Conservation (phyloP, 2,113 vertebrate genomes). For the Aviceda subcristata region DNA sequence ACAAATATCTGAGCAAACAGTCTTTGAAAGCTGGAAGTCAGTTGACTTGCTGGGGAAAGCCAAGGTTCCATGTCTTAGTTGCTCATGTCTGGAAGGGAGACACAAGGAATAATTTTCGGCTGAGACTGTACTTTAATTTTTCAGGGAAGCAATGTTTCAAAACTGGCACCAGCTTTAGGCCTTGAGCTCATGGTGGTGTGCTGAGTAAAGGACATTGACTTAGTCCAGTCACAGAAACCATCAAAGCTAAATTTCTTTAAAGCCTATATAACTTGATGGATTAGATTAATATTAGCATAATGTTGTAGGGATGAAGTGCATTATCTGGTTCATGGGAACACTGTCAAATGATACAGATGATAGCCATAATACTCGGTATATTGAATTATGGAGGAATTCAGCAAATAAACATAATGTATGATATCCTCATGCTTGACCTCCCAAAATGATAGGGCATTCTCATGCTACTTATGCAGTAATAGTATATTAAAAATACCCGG, state of each 20-base stretch:
- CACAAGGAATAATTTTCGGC: background rate
- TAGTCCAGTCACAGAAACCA: background rate
- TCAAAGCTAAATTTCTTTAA: background rate
- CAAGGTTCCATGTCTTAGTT: background rate
- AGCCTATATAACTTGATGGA: background rate
- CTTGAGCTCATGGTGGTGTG: background rate
- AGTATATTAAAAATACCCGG: background rate
- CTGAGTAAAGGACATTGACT: background rate
- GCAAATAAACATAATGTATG: slow-evolving; percentile 4
- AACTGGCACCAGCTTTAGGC: background rate
- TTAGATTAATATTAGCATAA: slow-evolving; percentile 39
- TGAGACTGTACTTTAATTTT: background rate
- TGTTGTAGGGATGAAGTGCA: background rate
- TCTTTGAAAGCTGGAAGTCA: background rate
- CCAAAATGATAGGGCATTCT: background rate
- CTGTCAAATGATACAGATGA: slow-evolving; percentile 14
- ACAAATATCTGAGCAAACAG: background rate
- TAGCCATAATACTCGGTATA: background rate
- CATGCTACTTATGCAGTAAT: background rate
- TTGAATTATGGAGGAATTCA: background rate
- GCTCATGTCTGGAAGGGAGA: background rate
- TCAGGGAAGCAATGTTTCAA: background rate
- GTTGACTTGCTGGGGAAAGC: background rate
- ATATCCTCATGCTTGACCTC: background rate
- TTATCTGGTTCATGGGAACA: background rate